Evolutionary conservation across 37 sponge, comb jelly and placozoan species (phyloP).

Genomic region (Diacarnus erythraeanus): DNA sequence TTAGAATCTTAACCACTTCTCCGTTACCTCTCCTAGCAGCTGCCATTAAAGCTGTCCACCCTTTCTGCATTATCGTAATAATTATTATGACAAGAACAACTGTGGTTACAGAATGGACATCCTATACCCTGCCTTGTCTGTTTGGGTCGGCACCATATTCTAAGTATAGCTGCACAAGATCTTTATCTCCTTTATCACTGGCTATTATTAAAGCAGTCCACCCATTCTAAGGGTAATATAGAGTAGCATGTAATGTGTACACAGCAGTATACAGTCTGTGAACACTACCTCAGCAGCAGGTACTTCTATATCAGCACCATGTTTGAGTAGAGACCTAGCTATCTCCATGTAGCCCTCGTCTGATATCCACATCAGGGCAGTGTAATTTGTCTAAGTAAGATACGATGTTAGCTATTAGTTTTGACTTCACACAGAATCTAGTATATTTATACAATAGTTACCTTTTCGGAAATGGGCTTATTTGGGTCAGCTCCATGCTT

Average conservation of each 20-base stretch:
- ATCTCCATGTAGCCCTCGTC: slow-evolving; percentile 1
- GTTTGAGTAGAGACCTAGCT: neutral
- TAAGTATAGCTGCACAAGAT: slow-evolving; percentile 9
- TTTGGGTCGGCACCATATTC: slow-evolving; percentile 15
- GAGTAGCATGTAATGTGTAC: neutral
- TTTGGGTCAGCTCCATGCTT: neutral
- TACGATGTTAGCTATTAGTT: neutral
- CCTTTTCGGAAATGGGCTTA: neutral
- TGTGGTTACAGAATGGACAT: no score
- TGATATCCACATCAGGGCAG: slow-evolving; percentile 5
- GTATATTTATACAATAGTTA: neutral
- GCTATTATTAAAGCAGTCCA: slow-evolving; percentile 10
- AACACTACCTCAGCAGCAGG: neutral
- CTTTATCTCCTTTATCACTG: neutral
- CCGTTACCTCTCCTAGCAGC: neutral
- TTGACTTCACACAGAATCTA: neutral
- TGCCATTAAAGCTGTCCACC: slow-evolving; percentile 38
- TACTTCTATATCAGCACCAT: slow-evolving; percentile 18
- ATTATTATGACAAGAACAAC: no score
- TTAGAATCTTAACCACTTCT: slow-evolving; percentile 5
- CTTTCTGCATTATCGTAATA: no score
- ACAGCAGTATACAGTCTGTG: neutral
- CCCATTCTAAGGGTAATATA: neutral
- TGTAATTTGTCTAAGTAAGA: neutral
- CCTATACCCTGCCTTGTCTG: slow-evolving; percentile 12